Base-by-base conservation (phyloP, 2,797 vertebrate species). In the Rhinella marina region DNA sequence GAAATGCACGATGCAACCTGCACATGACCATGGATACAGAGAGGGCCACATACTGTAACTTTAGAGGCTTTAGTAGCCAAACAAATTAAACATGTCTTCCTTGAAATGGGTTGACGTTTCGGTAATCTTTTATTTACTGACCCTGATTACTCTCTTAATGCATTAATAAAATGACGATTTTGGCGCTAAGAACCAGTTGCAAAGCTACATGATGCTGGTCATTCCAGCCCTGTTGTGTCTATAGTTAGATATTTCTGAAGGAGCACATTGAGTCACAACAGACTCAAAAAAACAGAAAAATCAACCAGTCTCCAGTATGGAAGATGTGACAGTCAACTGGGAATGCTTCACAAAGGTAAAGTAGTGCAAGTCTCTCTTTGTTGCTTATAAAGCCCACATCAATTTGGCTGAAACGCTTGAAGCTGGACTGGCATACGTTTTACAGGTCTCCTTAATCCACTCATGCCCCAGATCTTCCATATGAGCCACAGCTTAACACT, bases 291-390 rank as follows among this genome's bases (percentile, higher is more conserved):
- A 54, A n/a, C 72, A 78, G 41, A 41, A 41, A 41, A 41, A 41
- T 41, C 41, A 86, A 59, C 80, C 52, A 66, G 80, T 83, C 50
- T 78, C 72, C 59, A 68, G 72, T 52, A 83, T 72, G 61, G 85
- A 70, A 86, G 81, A 86, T 89, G 73, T 21, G 29, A 89, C 62
- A 17, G 78, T 50, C 77, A 78, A 83, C 79, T 66, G 85, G 79
- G 84, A 88, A 89, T 86, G 79, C 72, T 86, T 83, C 13, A 86
- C 73, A 86, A 81, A 86, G 41, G 88, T 73, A 83, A 83, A 86
- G 59, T 89, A 89, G 85, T 89, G 85, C 88, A 89, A 89, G 81
- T 72, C 75, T 79, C 59, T 81, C 70, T 89, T 48, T 52, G 76
- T 72, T 89, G 61, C 75, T 81, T 64, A 32, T 56, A 66, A 85